Conservation (phyloP, 2,888 invertebrate species). For the Lepidonotus clava region DNA sequence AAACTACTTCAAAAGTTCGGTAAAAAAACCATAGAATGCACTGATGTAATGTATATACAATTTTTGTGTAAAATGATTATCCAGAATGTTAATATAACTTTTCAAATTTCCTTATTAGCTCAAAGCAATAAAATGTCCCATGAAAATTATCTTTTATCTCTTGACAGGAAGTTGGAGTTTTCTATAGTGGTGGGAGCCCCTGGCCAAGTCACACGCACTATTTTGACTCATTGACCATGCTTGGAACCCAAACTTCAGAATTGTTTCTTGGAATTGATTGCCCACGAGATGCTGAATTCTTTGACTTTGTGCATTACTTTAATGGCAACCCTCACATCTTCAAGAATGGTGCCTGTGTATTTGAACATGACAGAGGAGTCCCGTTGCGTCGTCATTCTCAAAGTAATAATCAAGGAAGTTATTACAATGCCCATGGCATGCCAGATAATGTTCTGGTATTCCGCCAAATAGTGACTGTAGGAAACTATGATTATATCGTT, state of each 20-base stretch:
- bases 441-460: not conserved
- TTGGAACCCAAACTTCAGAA: not conserved
- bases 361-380: not conserved
- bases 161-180: conserved; percentile 57
- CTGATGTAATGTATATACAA: too few relatives aligned
- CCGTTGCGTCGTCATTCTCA: not conserved
- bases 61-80: too few relatives aligned
- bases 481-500: not conserved
- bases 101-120: too few relatives aligned
- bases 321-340: not conserved
- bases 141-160: too few relatives aligned
- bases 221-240: not conserved
- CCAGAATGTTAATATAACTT: too few relatives aligned
- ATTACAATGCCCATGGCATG: not conserved
- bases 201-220: not conserved
- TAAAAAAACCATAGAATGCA: too few relatives aligned
- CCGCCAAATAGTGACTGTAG: not conserved
- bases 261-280: not conserved
- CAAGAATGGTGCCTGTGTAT: not conserved
- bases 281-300: not conserved
- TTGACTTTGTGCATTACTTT: not conserved
- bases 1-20: too few relatives aligned
- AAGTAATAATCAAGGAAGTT: not conserved
- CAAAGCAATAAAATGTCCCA: too few relatives aligned
- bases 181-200: not conserved